A percentile compares a stretch with the other conserved stretches of the same genome.
Evolutionary conservation across 2,113 vertebrate genomes (phyloP).

Genomic region (Istiophorus platypterus): DNA sequence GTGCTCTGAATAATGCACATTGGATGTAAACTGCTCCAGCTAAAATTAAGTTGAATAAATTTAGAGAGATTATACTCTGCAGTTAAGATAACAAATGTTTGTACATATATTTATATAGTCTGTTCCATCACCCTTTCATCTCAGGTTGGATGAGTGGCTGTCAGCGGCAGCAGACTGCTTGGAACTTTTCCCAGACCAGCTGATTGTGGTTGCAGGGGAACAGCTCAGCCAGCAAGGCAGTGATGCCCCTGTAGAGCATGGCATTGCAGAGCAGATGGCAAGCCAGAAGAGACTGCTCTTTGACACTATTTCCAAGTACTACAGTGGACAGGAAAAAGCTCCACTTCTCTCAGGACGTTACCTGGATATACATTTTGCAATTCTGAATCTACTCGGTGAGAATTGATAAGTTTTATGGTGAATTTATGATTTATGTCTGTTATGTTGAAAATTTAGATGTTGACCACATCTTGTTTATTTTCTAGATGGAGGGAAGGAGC

Average conservation of each 20-base stretch:
- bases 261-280: constrained; percentile 59
- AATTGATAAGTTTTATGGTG: background rate
- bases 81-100: background rate
- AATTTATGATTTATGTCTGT: background rate
- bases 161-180: constrained; percentile 87
- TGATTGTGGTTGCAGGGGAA: constrained; percentile 86
- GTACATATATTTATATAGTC: background rate
- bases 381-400: constrained; percentile 88
- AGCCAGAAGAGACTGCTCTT: constrained; percentile 88
- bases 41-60: background rate
- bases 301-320: constrained; percentile 89
- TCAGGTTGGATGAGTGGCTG: constrained; percentile 88
- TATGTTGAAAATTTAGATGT: background rate
- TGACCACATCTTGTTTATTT: background rate
- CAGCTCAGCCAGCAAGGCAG: constrained; percentile 80
- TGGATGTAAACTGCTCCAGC: background rate
- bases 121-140: background rate
- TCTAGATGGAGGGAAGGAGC: constrained; percentile 82
- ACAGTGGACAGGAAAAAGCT: constrained; percentile 84
- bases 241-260: constrained; percentile 28
- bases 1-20: constrained; percentile 49
- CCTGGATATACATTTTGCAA: constrained; percentile 84
- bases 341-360: constrained; percentile 85
- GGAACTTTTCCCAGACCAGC: constrained; percentile 90
- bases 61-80: background rate